These are phyloP conservation scores for Acridotheres tristis DNA, from an alignment of 2,797 vertebrate species.

Conservation along the genomic window DNA sequence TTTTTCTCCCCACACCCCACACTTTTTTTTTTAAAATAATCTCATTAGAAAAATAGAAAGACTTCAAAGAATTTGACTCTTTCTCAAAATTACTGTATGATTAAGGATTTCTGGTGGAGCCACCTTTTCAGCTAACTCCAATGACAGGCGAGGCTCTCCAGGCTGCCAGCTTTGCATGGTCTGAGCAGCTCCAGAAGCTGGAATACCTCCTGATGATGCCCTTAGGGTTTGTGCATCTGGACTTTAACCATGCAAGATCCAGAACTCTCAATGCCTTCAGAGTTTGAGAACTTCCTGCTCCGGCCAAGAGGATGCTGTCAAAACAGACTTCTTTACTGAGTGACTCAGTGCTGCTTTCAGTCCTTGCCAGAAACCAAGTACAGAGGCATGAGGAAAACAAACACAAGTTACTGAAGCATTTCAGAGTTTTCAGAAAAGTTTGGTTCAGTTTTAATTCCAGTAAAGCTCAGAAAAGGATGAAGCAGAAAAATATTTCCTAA, in stretches of 20 bases:
- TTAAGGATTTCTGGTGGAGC: background rate
- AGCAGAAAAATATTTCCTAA: constrained; percentile 43
- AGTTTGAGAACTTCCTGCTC: constrained; percentile 35
- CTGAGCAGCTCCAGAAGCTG: background rate
- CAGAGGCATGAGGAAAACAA: constrained; percentile 59
- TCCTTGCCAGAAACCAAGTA: constrained; percentile 57
- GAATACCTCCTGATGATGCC: background rate
- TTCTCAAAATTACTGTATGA: background rate
- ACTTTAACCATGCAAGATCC: background rate
- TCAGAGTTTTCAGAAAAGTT: constrained; percentile 63
- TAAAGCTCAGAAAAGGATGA: constrained; percentile 36
- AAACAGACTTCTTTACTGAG: constrained; percentile 57
- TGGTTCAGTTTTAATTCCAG: constrained; percentile 46
- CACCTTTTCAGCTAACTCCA: background rate
- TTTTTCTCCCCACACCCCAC: background rate
- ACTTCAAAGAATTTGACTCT: constrained; percentile 13
- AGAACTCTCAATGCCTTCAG: background rate
- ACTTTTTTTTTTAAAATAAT: background rate
- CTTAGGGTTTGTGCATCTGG: background rate
- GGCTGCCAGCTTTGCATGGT: background rate
- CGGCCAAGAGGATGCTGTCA: constrained; percentile 34
- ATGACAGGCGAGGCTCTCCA: background rate
- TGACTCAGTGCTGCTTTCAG: constrained; percentile 62
- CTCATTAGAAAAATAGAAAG: background rate
- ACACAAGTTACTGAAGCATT: constrained; percentile 60